These are phyloP conservation scores for Macheiramphus alcinus DNA, from an alignment of 2,113 vertebrate species.

Conservation along the genomic window DNA sequence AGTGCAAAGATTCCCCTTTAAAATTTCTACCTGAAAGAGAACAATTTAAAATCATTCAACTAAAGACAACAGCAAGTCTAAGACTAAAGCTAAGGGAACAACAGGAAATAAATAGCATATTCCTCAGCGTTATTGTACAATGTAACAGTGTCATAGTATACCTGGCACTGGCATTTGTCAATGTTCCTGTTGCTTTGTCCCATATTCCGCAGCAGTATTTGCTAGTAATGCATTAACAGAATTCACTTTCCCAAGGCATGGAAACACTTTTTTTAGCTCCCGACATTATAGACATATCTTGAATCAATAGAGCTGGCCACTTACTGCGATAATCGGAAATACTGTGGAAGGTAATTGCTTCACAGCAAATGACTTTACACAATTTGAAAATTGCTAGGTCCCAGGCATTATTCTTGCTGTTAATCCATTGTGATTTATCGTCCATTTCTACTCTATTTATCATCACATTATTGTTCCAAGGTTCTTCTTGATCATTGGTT, in stretches of 20 bases:
- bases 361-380: background rate
- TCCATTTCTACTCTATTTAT: background rate
- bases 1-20: background rate
- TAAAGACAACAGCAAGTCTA: background rate
- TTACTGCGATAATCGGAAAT: background rate
- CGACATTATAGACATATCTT: background rate
- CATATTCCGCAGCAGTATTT: background rate
- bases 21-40: background rate
- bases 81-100: background rate
- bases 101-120: background rate
- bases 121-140: background rate
- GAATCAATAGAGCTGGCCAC: background rate
- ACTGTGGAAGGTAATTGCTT: background rate
- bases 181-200: background rate
- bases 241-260: background rate
- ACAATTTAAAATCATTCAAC: background rate
- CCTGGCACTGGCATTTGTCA: background rate
- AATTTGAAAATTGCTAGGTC: background rate
- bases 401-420: background rate
- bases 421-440: slow-evolving; percentile 4
- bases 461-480: background rate
- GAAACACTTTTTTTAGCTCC: background rate
- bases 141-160: background rate
- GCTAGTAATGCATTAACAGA: slow-evolving; percentile 37
- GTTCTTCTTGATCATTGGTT: background rate